Base-by-base conservation (phyloP, 2,797 vertebrate species). In the Octomys mimax region DNA sequence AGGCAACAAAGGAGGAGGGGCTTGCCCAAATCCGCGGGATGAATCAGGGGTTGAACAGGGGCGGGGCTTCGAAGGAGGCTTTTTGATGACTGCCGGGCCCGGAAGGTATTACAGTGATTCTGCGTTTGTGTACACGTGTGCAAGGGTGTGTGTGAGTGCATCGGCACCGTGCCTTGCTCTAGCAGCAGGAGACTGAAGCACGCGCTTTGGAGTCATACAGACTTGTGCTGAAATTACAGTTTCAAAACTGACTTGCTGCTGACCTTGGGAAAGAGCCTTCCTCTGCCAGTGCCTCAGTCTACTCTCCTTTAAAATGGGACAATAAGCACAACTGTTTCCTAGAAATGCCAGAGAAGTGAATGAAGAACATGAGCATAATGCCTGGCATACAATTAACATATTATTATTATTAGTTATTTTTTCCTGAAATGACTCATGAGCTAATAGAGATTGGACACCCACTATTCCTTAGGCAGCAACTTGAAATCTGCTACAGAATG, bases 271-370 rank as follows among this genome's bases (percentile, higher is more conserved):
- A 93, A 81, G 39, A 90, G 57, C 2, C 16, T 57, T 81, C 3
- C 12, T 78, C 22, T 87, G 14, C 52, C 91, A 28, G 26, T 81
- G 77, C 6, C 66, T 86, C 66, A 52, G 33, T 89, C 68, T 87
- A 28, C 46, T 89, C 79, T 94, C 89, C 86, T 82, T 73, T 24
- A 81, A 86, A 96, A 85, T 82, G 61, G 83, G 13, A 9, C 31
- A 5, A 66, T 33, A 42, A 21, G 9, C 21, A 39, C 3, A 18
- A 7, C 31, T 36, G 3, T 18, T 39, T 79, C 54, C 61, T n/a
- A 61, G 57, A 39, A 6, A 33, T 49, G 42, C 49, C 14, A 46
- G 85, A 79, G 87, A 82, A 92, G 64, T 8, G 39, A 62, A 24
- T 19, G 36, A 54, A 62, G 33, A 78, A 21, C 24, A 59, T 5